A percentile compares a stretch with the other conserved stretches of the same genome.
These are phyloP conservation scores for Thaumatotibia leucotreta DNA, from an alignment of 1,140 invertebrate species.

Conservation along the genomic window DNA sequence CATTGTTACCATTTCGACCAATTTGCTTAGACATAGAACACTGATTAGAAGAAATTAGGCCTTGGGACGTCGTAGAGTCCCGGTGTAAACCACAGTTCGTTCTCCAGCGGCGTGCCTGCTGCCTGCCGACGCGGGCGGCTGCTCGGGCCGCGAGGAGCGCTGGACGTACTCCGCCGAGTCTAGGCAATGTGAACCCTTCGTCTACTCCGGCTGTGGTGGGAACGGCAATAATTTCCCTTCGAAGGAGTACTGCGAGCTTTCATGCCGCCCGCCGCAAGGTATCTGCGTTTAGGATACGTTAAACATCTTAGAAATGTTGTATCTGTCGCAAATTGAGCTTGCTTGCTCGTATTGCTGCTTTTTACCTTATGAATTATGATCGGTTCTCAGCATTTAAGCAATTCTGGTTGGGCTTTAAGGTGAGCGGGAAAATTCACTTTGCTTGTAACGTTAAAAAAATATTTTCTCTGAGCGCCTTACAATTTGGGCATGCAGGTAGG, in stretches of 20 bases:
- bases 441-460: not conserved
- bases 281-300: constrained; percentile 16
- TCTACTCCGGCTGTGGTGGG: constrained; percentile 89
- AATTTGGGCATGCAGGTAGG: too few species aligned
- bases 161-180: constrained; percentile 89
- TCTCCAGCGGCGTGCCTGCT: constrained; percentile 84
- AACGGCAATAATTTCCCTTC: constrained; percentile 91
- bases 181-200: constrained; percentile 89
- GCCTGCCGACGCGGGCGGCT: constrained; percentile 82
- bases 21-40: not conserved
- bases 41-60: not conserved
- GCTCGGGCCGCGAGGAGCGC: constrained; percentile 76
- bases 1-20: too few species aligned
- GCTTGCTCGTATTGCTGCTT: not conserved
- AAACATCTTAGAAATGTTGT: not conserved
- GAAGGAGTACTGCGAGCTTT: constrained; percentile 86
- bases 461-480: too few species aligned
- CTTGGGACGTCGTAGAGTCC: not conserved
- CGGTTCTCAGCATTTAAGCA: too few species aligned
- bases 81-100: not conserved
- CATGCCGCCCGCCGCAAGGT: constrained; percentile 85
- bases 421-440: not conserved
- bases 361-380: too few species aligned
- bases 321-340: not conserved
- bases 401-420: not conserved